Percentiles rank a stretch among this genome's conserved stretches.
Evolutionary conservation across 2,888 invertebrate genomes (phyloP).

Genomic region (Nysson spinosus): DNA sequence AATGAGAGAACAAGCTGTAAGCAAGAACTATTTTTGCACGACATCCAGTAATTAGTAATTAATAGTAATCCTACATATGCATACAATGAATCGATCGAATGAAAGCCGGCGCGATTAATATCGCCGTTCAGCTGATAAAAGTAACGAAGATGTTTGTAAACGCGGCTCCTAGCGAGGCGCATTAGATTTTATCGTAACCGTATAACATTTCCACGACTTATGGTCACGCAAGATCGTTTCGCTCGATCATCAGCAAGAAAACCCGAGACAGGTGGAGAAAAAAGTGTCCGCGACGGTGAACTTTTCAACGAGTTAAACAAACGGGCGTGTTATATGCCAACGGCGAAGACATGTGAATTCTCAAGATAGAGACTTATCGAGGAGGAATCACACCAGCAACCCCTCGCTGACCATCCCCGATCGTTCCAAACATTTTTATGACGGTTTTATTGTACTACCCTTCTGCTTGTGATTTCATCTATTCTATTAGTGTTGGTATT

Average conservation of each 20-base stretch:
- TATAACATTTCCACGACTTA: neutral
- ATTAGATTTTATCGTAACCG: slow-evolving; percentile 13
- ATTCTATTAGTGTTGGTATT: slow-evolving; percentile 12
- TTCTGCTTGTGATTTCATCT: slow-evolving; percentile 9
- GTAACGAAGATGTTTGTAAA: slow-evolving; percentile 1
- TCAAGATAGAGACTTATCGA: slow-evolving; percentile 20
- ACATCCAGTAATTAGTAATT: too few species aligned
- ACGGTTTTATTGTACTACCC: slow-evolving; percentile 25
- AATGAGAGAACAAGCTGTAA: too few species aligned
- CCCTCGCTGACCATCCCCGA: slow-evolving; percentile 8
- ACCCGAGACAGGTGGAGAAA: too few species aligned
- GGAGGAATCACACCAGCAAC: slow-evolving; percentile 20
- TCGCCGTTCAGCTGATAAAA: neutral
- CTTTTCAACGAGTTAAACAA: slow-evolving; percentile 41
- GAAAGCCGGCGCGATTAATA: neutral
- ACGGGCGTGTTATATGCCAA: neutral
- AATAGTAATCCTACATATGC: too few species aligned
- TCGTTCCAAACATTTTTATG: slow-evolving; percentile 32
- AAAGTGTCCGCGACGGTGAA: slow-evolving; percentile 18
- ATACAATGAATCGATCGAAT: neutral
- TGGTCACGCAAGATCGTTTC: slow-evolving; percentile 24
- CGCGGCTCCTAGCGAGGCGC: neutral
- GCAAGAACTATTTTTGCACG: too few species aligned
- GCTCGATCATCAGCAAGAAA: neutral
- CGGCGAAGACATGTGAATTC: slow-evolving; percentile 18